Evolutionary conservation across 2,797 vertebrate species (phyloP).

Genomic region (Pseudochaenichthys georgianus): DNA sequence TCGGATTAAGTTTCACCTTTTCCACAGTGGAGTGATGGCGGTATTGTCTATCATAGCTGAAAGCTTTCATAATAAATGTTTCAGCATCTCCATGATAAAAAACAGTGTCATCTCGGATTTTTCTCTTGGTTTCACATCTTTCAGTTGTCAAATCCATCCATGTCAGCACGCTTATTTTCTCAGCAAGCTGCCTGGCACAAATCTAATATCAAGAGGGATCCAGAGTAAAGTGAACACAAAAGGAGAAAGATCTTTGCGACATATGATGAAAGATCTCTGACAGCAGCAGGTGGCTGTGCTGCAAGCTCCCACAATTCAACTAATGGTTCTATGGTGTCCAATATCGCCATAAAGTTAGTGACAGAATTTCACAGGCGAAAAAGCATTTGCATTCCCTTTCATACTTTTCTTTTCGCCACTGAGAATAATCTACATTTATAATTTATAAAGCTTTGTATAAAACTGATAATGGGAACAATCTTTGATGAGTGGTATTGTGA

Average conservation of each 20-base stretch:
- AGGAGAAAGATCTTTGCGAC: conserved; percentile 35
- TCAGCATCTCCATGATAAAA: conserved; percentile 45
- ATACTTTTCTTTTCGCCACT: conserved; percentile 1
- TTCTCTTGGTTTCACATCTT: conserved; percentile 53
- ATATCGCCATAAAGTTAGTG: not conserved
- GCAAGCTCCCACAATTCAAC: conserved; percentile 18
- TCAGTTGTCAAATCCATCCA: conserved; percentile 52
- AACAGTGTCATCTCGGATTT: conserved; percentile 56
- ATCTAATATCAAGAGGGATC: conserved; percentile 50
- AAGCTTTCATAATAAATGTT: conserved; percentile 66
- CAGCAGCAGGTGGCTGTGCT: conserved; percentile 54
- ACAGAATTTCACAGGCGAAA: not conserved
- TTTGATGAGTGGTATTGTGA: conserved; percentile 39
- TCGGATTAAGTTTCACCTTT: conserved; percentile 73
- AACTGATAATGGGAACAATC: conserved; percentile 18
- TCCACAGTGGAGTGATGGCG: conserved; percentile 37
- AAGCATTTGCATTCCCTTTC: conserved; percentile 22
- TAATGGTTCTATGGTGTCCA: conserved; percentile 26
- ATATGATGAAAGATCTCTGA: conserved; percentile 47
- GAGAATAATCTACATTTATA: conserved; percentile 12
- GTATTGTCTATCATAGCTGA: conserved; percentile 52
- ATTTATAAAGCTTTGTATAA: conserved; percentile 31
- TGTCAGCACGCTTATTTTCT: conserved; percentile 52
- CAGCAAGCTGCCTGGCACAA: conserved; percentile 49
- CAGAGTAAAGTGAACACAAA: conserved; percentile 29